Conservation (phyloP, 2,888 invertebrate species). For the Synanthedon vespiformis region DNA sequence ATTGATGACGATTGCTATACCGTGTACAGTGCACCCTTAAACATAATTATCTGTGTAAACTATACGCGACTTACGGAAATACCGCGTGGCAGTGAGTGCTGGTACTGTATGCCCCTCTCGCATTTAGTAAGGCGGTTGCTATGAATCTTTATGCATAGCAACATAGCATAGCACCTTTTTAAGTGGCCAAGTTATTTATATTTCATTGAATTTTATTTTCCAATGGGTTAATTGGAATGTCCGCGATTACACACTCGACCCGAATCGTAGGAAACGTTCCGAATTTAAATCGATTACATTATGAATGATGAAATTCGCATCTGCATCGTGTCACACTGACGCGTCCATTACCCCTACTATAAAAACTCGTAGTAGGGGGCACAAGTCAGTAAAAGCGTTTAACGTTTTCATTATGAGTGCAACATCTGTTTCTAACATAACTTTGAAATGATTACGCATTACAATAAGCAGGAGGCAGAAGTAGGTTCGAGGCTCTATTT, state of each 20-base stretch:
- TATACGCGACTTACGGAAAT: neutral
- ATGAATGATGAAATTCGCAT: neutral
- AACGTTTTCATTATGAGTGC: no score
- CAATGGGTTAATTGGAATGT: neutral
- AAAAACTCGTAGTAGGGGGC: no score
- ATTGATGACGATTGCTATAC: neutral
- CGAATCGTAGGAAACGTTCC: neutral
- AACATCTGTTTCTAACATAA: no score
- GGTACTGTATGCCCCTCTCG: neutral
- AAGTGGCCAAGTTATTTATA: no score
- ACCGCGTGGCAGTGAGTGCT: neutral
- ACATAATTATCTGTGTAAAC: neutral
- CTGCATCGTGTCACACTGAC: neutral
- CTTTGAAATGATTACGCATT: no score
- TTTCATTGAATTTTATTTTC: no score
- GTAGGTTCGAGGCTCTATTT: neutral
- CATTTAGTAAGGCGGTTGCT: no score
- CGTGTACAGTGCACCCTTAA: neutral
- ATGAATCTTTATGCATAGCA: no score
- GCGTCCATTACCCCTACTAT: no score
- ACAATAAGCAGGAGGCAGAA: neutral
- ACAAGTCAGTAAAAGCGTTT: no score
- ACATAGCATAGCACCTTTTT: no score
- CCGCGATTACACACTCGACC: neutral
- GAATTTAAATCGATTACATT: neutral